These are phyloP conservation scores for Acestrorhynchus altus DNA, from an alignment of 2,797 vertebrate species.

Conservation along the genomic window DNA sequence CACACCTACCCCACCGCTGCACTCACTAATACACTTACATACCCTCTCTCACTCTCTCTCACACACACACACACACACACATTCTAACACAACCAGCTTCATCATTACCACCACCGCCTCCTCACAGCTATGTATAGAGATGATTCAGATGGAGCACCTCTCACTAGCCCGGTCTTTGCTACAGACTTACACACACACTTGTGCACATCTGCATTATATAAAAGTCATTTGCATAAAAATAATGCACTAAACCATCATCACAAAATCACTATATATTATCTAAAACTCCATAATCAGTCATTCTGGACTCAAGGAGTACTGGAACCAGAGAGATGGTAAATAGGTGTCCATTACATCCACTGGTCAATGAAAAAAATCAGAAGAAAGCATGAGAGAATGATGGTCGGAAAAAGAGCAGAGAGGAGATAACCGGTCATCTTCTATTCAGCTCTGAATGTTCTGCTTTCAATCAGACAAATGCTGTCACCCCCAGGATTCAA, in stretches of 20 bases:
- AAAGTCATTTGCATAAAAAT: constrained; percentile 50
- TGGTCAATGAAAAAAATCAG: background rate
- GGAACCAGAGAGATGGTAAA: background rate
- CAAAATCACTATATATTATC: constrained; percentile 24
- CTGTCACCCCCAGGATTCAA: background rate
- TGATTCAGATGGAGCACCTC: constrained; percentile 59
- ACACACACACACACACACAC: constrained; percentile 15
- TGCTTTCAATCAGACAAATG: constrained; percentile 1
- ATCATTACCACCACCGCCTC: constrained; percentile 50
- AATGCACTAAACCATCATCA: constrained; percentile 6
- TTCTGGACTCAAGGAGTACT: background rate
- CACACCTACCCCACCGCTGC: constrained; percentile 22
- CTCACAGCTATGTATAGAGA: constrained; percentile 62
- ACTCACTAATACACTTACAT: background rate
- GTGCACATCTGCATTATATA: constrained; percentile 53
- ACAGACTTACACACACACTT: constrained; percentile 31
- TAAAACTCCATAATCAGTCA: background rate
- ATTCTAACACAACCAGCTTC: constrained; percentile 34
- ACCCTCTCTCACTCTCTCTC: constrained; percentile 13
- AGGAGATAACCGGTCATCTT: constrained; percentile 5
- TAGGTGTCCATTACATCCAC: background rate
- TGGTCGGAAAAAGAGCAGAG: background rate
- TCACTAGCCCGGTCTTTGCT: constrained; percentile 42
- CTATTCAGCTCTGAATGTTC: constrained; percentile 3
- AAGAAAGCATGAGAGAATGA: background rate